Evolutionary conservation across 2,888 invertebrate genomes (phyloP).

Genomic region (Cheilosia urbana): DNA sequence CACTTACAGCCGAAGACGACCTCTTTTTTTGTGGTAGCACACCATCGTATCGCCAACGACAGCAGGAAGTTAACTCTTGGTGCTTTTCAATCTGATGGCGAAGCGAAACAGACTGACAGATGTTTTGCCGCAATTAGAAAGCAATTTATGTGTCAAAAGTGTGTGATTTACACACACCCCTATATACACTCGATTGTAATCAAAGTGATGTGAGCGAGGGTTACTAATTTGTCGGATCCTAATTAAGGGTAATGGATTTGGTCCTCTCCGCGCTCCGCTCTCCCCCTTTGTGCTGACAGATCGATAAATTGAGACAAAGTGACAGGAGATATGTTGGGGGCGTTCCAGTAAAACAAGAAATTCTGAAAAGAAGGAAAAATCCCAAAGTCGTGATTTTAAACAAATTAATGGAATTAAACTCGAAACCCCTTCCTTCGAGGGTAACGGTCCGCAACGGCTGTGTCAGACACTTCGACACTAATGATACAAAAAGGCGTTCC

Average conservation of each 20-base stretch:
- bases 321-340: constrained; percentile 32
- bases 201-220: constrained; percentile 29
- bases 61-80: constrained; percentile 61
- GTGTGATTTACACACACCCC: constrained; percentile 56
- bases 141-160: constrained; percentile 63
- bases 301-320: constrained; percentile 26
- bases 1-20: constrained; percentile 43
- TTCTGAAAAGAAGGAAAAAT: constrained; percentile 8
- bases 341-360: not conserved
- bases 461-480: constrained; percentile 13
- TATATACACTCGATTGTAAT: constrained; percentile 15
- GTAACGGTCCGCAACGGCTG: constrained; percentile 11
- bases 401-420: constrained; percentile 44
- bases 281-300: not conserved
- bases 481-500: constrained; percentile 12
- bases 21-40: constrained; percentile 37
- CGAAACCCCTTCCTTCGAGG: constrained; percentile 15
- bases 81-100: constrained; percentile 3
- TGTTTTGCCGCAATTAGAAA: constrained; percentile 57
- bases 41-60: constrained; percentile 19
- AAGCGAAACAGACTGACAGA: constrained; percentile 27
- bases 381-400: constrained; percentile 39
- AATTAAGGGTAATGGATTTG: constrained; percentile 51
- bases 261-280: not conserved
- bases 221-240: constrained; percentile 41